These are phyloP conservation scores for Platysternon megacephalum DNA, from an alignment of 2,113 vertebrate genomes.

Conservation along the genomic window DNA sequence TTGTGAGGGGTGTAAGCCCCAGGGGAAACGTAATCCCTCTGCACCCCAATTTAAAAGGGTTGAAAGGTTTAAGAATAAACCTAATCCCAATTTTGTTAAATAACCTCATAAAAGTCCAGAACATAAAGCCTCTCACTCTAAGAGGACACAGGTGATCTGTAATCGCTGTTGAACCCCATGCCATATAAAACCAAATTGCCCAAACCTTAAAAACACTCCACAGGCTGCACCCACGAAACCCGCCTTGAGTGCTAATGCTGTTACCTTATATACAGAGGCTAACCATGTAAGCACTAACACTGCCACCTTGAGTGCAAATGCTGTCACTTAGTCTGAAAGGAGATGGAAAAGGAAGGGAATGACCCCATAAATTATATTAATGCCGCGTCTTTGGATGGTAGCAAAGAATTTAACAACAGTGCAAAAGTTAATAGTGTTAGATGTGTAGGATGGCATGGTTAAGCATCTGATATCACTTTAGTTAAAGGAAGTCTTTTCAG, in stretches of 20 bases:
- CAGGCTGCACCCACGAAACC: background rate
- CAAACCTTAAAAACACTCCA: background rate
- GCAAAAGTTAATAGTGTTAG: background rate
- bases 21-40: background rate
- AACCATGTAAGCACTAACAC: background rate
- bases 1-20: background rate
- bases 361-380: background rate
- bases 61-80: background rate
- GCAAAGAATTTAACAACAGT: background rate
- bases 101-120: background rate
- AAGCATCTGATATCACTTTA: background rate
- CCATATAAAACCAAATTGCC: background rate
- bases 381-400: too few relatives aligned
- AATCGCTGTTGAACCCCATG: too few relatives aligned
- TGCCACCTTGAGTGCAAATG: background rate
- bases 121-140: background rate
- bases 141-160: background rate
- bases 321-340: background rate
- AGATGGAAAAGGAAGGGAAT: background rate
- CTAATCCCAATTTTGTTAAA: background rate
- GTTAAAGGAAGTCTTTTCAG: background rate
- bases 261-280: background rate
- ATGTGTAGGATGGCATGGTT: background rate
- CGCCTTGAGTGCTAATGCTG: background rate
- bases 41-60: background rate